phyloP scores from a whole-genome alignment of 2,888 invertebrate species.

The Lepeophtheirus nordmannii region DNA sequence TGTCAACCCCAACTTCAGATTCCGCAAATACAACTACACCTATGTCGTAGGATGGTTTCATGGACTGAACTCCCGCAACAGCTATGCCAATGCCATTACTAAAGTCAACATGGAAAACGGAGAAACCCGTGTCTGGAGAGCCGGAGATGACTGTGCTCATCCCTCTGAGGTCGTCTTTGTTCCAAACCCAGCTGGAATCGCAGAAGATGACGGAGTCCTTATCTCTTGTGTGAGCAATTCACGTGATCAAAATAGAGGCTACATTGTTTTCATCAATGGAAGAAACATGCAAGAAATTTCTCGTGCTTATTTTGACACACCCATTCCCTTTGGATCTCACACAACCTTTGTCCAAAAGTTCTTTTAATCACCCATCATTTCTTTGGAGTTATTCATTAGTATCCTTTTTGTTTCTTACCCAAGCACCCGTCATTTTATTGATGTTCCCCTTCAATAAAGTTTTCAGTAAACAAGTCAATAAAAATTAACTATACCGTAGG shows the following conservation, averaged over 20 bases:
- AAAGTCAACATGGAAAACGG: constrained; percentile 14
- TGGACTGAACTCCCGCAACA: neutral
- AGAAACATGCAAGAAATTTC: constrained; percentile 19
- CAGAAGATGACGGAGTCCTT: constrained; percentile 19
- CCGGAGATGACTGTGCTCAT: constrained; percentile 12
- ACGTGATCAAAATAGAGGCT: neutral
- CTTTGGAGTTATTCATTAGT: too few relatives aligned
- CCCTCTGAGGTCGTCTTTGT: constrained; percentile 11
- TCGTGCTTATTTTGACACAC: constrained; percentile 22
- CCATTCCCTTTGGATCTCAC: constrained; percentile 24
- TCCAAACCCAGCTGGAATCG: neutral
- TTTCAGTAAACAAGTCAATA: too few relatives aligned
- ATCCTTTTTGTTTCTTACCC: too few relatives aligned
- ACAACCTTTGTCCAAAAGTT: constrained; percentile 14
- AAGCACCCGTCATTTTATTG: too few relatives aligned
- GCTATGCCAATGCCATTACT: constrained; percentile 19
- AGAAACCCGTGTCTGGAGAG: neutral
- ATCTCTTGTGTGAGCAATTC: constrained; percentile 9
- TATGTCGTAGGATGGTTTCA: constrained; percentile 19
- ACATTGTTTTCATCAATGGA: constrained; percentile 12
- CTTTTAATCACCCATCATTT: neutral
- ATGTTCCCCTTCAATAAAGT: too few relatives aligned
- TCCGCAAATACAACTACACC: neutral
- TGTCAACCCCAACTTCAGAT: neutral
- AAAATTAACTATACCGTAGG: too few relatives aligned